Base-by-base conservation (phyloP, 92 coral and sea anemone genomes). In the Porites cylindrica region DNA sequence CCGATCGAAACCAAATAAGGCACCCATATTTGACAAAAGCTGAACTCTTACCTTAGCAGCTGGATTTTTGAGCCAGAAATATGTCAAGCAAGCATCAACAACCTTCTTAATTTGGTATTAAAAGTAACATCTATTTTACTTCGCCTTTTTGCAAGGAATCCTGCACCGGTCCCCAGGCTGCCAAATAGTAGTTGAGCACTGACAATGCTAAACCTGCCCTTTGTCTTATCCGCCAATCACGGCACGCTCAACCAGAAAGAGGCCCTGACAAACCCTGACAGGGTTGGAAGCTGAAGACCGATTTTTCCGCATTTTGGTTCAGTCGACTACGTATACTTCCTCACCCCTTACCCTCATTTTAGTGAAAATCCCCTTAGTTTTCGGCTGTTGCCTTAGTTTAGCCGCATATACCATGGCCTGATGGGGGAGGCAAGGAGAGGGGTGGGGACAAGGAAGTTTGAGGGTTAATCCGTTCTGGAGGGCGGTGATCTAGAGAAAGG, bases 191-290 rank as follows among this genome's bases (percentile, higher is more conserved):
- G 16, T 51, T 56, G 61, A 10, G 50, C 66, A 62, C 77, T 53
- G 67, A 81, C 75, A 80, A 80, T 79, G 72, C 52, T 18, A 3
- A 79, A 43, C 85, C 68, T 18, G 54, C 54, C 21, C 7, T 69
- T 81, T 81, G 85, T 81, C 43, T 29, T 54, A 6, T 70, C 60
- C 26, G 38, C 86, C 86, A 82, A 82, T 82, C 58, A 82, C 12
- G 43, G 10, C 43, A 70, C 67, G 47, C 47, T 38, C 47, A 38
- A 38, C 47, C 47, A 38, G 47, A 38, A 38, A 38, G 47, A 38
- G 47, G 47, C 47, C 5, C 47, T 38, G 47, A 38, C 47, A 38
- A 7, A 7, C 47, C 5, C 47, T 38, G 47, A 38, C 47, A 38
- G 6, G 47, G 47, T 7, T 38, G 47, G 47, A 38, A 38, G 47